Evolutionary conservation across 2,797 vertebrate genomes (phyloP).

Genomic region (Pipistrellus nathusii): DNA sequence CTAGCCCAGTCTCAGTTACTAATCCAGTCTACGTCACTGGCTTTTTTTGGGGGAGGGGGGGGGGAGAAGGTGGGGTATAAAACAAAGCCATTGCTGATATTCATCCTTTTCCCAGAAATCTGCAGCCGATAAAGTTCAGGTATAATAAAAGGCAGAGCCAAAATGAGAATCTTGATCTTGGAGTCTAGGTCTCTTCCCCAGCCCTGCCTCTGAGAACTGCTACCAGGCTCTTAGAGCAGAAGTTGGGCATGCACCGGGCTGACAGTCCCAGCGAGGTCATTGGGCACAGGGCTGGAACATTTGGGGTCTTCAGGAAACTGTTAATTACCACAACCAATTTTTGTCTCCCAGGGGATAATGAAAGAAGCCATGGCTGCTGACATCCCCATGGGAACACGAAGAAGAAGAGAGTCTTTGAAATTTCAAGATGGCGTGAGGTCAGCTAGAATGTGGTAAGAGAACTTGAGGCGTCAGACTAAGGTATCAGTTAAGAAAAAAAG

Average conservation of each 20-base stretch:
- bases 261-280: background rate
- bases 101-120: background rate
- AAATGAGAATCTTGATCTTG: background rate
- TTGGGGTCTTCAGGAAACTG: background rate
- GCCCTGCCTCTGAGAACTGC: background rate
- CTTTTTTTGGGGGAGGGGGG: background rate
- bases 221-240: rapidly evolving
- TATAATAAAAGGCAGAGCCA: background rate
- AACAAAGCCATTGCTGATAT: background rate
- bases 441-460: background rate
- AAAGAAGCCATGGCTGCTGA: background rate
- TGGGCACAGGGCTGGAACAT: no score
- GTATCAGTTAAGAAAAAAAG: background rate
- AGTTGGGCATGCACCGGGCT: no score
- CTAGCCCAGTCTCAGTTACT: background rate
- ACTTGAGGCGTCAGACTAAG: background rate
- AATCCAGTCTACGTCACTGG: background rate
- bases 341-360: background rate
- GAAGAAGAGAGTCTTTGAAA: background rate
- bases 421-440: slow-evolving; percentile 2
- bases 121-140: background rate
- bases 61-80: background rate
- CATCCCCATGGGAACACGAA: background rate
- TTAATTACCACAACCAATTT: background rate
- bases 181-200: background rate